Evolutionary conservation across 2,888 invertebrate species (phyloP), one percentile per base, ranked within the genome.

Genomic region (Diploptera punctata): DNA sequence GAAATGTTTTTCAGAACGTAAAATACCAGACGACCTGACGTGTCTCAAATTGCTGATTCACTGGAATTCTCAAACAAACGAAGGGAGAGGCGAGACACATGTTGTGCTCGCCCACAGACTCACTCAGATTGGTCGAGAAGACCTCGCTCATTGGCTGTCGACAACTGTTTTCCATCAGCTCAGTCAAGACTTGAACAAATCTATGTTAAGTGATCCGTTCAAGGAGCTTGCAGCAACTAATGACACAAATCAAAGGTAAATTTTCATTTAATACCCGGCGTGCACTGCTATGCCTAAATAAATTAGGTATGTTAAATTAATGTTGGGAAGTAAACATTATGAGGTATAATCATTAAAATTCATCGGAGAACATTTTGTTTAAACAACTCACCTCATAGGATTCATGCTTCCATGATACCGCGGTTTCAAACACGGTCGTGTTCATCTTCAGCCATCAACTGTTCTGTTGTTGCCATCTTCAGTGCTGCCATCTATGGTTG

Each of bases 141-240:
- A 88, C 74, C 79, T 91, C 67, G 89, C 90, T 0, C 85, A 88
- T 76, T 90, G 90, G 89, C 78, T 91, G 0, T 87, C 88, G 9
- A 84, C 81, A 73, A 84, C 85, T 0, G 86, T 87, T 0, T 89
- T 88, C 78, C 82, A 84, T 49, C 83, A 87, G 76, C 79, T 90
- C 31, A 84, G 86, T 3, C 80, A 82, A 70, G 87, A 89, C 76
- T 79, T 87, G 7, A 82, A 84, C 73, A 79, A 81, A 70, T 80
- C 82, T 24, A 65, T 75, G 67, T 72, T 83, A 52, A 77, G 79
- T 21, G 71, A 78, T 24, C 81, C 81, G 0, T 79, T 83, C 61
- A 76, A 77, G 18, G 77, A 78, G 19, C 67, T 80, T 43, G 73
- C 76, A 44, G 77, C 74, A 68, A 60, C 72, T 26, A 44, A 71